Conservation (phyloP, 1,140 invertebrate genomes). For the Lepidurus apus region DNA sequence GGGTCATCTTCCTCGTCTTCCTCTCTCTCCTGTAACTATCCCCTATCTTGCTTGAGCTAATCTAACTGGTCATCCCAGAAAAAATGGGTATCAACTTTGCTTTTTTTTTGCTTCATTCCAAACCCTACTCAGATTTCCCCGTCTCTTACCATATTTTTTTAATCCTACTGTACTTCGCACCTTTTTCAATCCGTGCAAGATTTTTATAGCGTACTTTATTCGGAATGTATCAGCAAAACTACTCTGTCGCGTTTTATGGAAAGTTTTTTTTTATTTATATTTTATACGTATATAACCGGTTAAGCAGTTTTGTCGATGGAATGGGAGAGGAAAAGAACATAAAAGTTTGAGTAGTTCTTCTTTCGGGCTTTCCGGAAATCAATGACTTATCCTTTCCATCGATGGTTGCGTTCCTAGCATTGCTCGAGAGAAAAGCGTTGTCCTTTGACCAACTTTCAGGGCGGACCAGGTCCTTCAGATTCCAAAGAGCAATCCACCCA, state of each 20-base stretch:
- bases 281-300: too few relatives aligned
- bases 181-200: too few relatives aligned
- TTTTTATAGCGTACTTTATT: too few relatives aligned
- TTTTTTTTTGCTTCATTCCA: too few relatives aligned
- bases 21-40: background rate
- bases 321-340: background rate
- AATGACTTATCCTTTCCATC: background rate
- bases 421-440: slow-evolving; percentile 5
- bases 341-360: background rate
- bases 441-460: slow-evolving; percentile 9
- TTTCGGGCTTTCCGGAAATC: background rate
- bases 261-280: too few relatives aligned
- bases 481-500: too few relatives aligned
- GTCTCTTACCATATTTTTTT: too few relatives aligned
- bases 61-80: background rate
- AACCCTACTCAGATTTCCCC: too few relatives aligned
- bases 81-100: too few relatives aligned
- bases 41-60: background rate
- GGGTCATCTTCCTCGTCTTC: background rate
- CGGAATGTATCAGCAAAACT: too few relatives aligned
- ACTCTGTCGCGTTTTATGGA: too few relatives aligned
- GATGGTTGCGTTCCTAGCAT: background rate
- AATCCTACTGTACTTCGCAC: too few relatives aligned
- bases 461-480: background rate
- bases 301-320: background rate